Conservation (phyloP, 1,140 invertebrate species). For the Drosophila athabasca region DNA sequence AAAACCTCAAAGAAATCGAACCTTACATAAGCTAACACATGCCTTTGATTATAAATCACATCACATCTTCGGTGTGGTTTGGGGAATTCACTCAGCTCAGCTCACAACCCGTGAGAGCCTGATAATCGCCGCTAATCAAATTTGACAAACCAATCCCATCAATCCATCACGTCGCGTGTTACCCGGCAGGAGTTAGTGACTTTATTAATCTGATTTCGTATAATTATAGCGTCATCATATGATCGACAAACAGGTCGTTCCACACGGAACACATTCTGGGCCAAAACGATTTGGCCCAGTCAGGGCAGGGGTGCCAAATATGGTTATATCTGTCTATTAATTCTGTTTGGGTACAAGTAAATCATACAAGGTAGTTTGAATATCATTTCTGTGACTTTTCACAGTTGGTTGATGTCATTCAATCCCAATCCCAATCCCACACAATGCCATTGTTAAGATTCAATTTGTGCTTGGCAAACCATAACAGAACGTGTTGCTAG, state of each 20-base stretch:
- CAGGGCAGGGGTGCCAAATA: constrained; percentile 1
- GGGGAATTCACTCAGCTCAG: constrained; percentile 11
- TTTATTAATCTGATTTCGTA: constrained; percentile 17
- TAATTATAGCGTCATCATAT: constrained; percentile 19
- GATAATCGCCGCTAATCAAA: constrained; percentile 44
- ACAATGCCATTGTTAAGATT: constrained; percentile 2
- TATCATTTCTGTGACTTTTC: constrained; percentile 26
- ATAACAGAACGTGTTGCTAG: constrained; percentile 6
- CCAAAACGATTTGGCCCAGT: constrained; percentile 1
- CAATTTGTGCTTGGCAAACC: constrained; percentile 49
- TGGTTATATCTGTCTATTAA: constrained; percentile 2
- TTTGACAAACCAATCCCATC: constrained; percentile 51
- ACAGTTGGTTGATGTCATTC: constrained; percentile 50
- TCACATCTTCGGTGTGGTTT: background rate
- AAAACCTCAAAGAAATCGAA: background rate
- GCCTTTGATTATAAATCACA: constrained; percentile 34
- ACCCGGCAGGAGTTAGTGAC: constrained; percentile 9
- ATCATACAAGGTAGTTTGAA: background rate
- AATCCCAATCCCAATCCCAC: constrained; percentile 46
- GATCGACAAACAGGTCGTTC: background rate
- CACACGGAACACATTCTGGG: background rate
- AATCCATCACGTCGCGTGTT: constrained; percentile 18
- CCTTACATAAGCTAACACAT: constrained; percentile 42
- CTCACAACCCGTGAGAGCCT: no score
- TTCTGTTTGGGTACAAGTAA: background rate